Conservation (phyloP, 2,888 invertebrate genomes). For the Trilocha varians region DNA sequence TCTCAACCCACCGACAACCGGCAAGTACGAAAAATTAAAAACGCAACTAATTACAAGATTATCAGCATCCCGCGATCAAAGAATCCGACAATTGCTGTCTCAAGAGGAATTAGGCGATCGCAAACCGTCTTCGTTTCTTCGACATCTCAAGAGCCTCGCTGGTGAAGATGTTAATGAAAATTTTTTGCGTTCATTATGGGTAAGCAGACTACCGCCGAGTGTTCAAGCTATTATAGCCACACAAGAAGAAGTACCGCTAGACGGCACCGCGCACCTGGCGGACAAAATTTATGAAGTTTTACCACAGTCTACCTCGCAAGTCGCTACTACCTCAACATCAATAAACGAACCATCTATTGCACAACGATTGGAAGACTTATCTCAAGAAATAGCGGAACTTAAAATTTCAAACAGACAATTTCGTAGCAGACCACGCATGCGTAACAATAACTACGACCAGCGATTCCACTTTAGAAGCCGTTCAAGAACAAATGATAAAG, state of each 20-base stretch:
- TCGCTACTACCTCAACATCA: too few relatives aligned
- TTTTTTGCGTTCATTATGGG: constrained; percentile 13
- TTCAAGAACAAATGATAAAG: too few relatives aligned
- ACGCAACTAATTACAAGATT: constrained; percentile 7
- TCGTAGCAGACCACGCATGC: too few relatives aligned
- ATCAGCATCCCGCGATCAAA: constrained; percentile 14
- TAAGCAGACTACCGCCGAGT: constrained; percentile 9
- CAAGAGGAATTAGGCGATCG: constrained; percentile 17
- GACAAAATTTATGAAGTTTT: constrained; percentile 4
- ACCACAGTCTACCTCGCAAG: too few relatives aligned
- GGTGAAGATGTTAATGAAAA: constrained; percentile 10
- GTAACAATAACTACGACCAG: too few relatives aligned
- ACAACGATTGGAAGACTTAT: not conserved
- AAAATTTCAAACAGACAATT: too few relatives aligned
- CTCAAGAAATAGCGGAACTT: not conserved
- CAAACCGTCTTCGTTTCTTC: constrained; percentile 14
- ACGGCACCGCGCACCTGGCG: constrained; percentile 4
- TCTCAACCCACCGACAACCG: constrained; percentile 9
- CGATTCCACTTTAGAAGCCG: too few relatives aligned
- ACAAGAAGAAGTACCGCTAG: constrained; percentile 5
- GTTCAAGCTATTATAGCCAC: constrained; percentile 11
- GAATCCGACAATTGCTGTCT: constrained; percentile 13
- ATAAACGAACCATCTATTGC: not conserved
- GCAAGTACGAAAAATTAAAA: constrained; percentile 9
- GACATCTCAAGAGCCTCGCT: constrained; percentile 12